Base-by-base conservation (phyloP, 2,113 vertebrate species). In the Hypanus sabinus region DNA sequence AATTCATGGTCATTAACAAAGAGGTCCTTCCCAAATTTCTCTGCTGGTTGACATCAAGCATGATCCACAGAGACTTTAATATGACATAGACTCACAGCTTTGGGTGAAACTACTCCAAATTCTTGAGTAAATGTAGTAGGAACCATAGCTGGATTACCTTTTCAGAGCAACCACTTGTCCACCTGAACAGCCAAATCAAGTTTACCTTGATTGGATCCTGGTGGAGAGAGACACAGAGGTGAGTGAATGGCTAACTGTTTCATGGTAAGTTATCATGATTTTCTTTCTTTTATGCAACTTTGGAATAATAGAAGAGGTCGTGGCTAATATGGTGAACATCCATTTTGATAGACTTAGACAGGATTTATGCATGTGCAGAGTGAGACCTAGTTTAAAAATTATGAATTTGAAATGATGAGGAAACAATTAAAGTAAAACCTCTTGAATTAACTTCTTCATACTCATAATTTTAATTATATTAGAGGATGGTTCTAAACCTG, bases 201-300 rank as follows among this genome's bases (percentile, higher is more conserved):
- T 62, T 65, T 88, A 88, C 85, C 85, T 65, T 65, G 85, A 65
- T 20, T 88, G 85, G 30, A 65, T 65, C 85, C 85, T 88, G 30
- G 14, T 88, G 60, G 85, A 65, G 60, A 88, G 30, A 88, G 85
- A 88, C 85, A 87, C 11, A 33, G 60, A 88, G 57, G 36, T 88
- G 5, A 88, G 30, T 88, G 85, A 62, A 88, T 65, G 60, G 60
- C 85, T 65, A 3, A 16, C 62, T 88, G 57, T 18, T 88, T 33
- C 57, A 87, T 33, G 30, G 60, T 33, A n/a, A 88, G 60, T 65
- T 88, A 60, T 46, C 46, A 85, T 60, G 83, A 60, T 30, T 60
- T 18, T 33, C 85, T 62, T 65, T 65, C 27, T 57, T 65, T 8
- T 16, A 88, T 8, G 57, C 36, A 18, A 88, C 60, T 33, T 88